Percentiles rank a stretch among this genome's conserved stretches.
Evolutionary conservation across 1,140 invertebrate species (phyloP).

Genomic region (Sarcophaga peregrina): DNA sequence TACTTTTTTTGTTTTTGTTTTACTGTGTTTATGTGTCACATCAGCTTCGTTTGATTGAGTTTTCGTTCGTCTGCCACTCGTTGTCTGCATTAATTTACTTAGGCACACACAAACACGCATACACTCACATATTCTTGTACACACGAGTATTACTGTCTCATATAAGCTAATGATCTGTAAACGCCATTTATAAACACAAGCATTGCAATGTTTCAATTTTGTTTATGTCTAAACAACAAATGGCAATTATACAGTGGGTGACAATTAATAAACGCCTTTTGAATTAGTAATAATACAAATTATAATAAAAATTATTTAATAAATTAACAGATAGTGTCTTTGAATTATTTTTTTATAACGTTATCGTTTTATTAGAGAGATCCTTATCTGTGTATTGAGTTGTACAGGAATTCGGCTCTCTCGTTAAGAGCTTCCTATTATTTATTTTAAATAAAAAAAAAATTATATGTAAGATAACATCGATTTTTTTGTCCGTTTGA

Average conservation of each 20-base stretch:
- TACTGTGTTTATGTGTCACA: not conserved
- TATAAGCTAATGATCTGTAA: conserved; percentile 17
- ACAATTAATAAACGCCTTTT: not conserved
- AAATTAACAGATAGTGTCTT: no score
- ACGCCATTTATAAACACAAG: not conserved
- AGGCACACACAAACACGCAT: not conserved
- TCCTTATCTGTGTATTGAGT: no score
- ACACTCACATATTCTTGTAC: not conserved
- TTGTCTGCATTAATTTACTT: not conserved
- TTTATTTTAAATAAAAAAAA: no score
- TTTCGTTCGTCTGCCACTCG: not conserved
- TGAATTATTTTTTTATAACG: no score
- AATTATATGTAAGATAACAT: no score
- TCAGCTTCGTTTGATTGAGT: not conserved
- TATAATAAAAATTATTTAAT: no score
- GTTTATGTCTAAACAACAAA: not conserved
- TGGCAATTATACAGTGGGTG: not conserved
- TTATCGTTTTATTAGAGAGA: no score
- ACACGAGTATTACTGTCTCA: not conserved
- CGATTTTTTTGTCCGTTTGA: no score
- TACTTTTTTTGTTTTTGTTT: not conserved
- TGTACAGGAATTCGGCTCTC: no score
- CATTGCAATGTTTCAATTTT: not conserved
- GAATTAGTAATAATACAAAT: no score
- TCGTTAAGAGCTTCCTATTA: no score